Base-by-base conservation (phyloP, 2,888 invertebrate species). In the Nemapogon koenigi region DNA sequence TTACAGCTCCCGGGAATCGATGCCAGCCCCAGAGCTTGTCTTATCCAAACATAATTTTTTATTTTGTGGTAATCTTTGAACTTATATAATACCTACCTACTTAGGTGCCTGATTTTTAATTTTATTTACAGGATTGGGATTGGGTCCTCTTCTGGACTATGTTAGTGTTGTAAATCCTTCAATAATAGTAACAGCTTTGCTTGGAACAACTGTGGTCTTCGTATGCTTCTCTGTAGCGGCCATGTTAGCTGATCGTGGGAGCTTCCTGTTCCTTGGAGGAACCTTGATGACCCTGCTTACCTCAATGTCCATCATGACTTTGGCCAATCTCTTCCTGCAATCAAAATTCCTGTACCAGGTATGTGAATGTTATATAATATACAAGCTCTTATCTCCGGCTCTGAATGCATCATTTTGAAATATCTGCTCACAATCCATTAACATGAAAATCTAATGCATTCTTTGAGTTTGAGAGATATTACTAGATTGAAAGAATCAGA, bases 261-360 rank as follows among this genome's bases (percentile, higher is more conserved):
- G 88, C 58, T 97, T 88, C 85, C 78, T 98, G 40, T 96, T 90
- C 70, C 81, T 97, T 33, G 97, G 97, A 45, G 96, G 94, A 50
- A 86, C 90, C 41, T 79, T 97, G 46, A 85, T 94, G 81, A 91
- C 94, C 28, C 73, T 91, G 31, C 73, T 97, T 35, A 88, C 89
- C 46, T 85, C 89, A 37, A 83, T 96, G 81, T 81, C 91, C 39
- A 52, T 94, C 16, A 81, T 94, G 63, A 84, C 89, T 19, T 62
- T 97, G 25, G 83, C 87, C 40, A 97, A 95, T 68, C 66, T 97
- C 45, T 94, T 97, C 75, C 84, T 95, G 65, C 88, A 89, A 49
- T 95, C 94, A 18, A 73, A 83, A 35, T 71, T 94, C 50, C 63
- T 97, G 36, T 89, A 87, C 58, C 87, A 90, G 80, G 90, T 90